These are phyloP conservation scores for Halcyon malimbica DNA, from an alignment of 2,113 vertebrate species.

Conservation along the genomic window DNA sequence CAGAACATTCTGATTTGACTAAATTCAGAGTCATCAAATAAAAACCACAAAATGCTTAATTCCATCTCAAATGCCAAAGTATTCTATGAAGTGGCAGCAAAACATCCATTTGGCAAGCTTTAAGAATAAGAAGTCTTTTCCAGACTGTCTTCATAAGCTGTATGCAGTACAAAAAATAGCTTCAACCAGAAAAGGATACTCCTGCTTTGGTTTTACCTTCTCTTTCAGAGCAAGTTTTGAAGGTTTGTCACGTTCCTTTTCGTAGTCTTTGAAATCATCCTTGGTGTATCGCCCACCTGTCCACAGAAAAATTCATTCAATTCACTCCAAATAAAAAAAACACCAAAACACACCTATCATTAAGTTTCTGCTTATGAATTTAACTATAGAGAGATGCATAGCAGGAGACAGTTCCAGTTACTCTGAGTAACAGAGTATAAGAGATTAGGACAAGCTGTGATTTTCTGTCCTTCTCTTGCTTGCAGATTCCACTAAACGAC, in stretches of 20 bases:
- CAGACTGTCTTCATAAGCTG: not conserved
- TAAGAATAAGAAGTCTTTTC: not conserved
- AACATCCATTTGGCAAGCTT: not conserved
- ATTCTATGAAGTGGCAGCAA: not conserved
- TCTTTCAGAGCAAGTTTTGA: constrained; percentile 92
- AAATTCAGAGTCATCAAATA: not conserved
- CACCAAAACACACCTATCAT: not conserved
- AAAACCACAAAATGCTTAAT: not conserved
- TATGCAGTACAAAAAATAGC: not conserved
- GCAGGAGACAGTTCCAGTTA: not conserved
- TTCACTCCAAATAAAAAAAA: not conserved
- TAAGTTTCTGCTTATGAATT: not conserved
- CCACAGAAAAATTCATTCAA: not conserved
- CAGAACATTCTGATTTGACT: not conserved
- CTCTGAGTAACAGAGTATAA: not conserved
- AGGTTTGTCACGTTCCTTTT: constrained; percentile 84
- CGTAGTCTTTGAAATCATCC: constrained; percentile 95
- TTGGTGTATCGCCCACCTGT: constrained; percentile 93
- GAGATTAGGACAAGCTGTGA: not conserved
- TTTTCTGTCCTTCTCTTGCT: not conserved
- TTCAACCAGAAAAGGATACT: constrained; percentile 87
- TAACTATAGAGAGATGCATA: not conserved
- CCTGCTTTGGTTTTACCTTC: constrained; percentile 88
- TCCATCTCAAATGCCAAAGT: not conserved
- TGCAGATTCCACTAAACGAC: not conserved